Percentiles rank a stretch among this genome's conserved stretches.
Evolutionary conservation across 2,888 invertebrate genomes (phyloP).

Genomic region (Drosophila infuscata): DNA sequence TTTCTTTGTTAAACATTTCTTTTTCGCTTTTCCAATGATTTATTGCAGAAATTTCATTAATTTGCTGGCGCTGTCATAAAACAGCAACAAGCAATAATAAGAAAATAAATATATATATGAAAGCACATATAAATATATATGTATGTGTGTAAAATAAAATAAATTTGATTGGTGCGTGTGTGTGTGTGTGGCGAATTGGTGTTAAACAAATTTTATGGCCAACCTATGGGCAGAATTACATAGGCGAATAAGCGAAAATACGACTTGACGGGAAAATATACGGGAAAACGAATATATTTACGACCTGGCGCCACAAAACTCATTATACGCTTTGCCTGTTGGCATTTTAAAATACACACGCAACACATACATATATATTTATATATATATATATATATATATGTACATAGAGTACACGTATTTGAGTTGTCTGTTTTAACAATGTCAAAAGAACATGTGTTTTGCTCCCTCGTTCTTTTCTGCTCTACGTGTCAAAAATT

Average conservation of each 20-base stretch:
- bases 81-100: constrained; percentile 33
- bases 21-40: constrained; percentile 58
- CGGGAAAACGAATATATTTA: constrained; percentile 57
- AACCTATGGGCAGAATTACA: constrained; percentile 55
- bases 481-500: constrained; percentile 74
- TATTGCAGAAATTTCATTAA: constrained; percentile 74
- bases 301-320: constrained; percentile 62
- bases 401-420: constrained; percentile 17
- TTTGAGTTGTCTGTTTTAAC: constrained; percentile 36
- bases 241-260: constrained; percentile 25
- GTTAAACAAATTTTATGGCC: constrained; percentile 77
- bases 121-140: background rate
- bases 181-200: constrained; percentile 46
- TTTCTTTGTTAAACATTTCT: constrained; percentile 53
- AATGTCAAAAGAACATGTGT: constrained; percentile 71
- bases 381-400: constrained; percentile 15
- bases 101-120: constrained; percentile 12
- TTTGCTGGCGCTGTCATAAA: constrained; percentile 75
- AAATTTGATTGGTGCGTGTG: constrained; percentile 70
- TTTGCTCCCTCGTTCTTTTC: constrained; percentile 13
- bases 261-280: constrained; percentile 17
- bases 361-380: constrained; percentile 17
- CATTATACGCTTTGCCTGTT: constrained; percentile 60
- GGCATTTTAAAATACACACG: constrained; percentile 66
- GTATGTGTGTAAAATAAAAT: constrained; percentile 55